Evolutionary conservation across 2,797 vertebrate genomes (phyloP).

Genomic region (Hydrolagus colliei): DNA sequence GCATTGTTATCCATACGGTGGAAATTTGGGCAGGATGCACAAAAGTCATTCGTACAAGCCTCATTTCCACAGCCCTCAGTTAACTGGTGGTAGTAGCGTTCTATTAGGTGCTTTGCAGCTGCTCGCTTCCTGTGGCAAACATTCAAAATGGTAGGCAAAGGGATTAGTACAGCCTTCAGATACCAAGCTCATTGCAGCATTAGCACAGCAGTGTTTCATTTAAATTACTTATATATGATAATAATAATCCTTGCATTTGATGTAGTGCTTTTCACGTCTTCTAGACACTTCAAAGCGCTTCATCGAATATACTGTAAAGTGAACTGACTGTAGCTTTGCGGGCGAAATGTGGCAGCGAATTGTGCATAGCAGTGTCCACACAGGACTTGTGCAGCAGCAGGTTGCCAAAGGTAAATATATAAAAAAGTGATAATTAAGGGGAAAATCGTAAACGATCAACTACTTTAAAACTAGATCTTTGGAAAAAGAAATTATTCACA

Average conservation of each 20-base stretch:
- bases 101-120: slow-evolving; percentile 98
- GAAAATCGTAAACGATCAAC: background rate
- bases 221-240: slow-evolving; percentile 37
- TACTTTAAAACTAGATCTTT: background rate
- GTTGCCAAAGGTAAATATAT: background rate
- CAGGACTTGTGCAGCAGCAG: background rate
- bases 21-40: slow-evolving; percentile 86
- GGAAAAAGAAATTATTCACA: background rate
- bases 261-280: too few species aligned
- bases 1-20: slow-evolving; percentile 92
- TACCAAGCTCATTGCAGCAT: slow-evolving; percentile 50
- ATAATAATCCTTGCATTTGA: too few species aligned
- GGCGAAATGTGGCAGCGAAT: too few species aligned
- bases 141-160: slow-evolving; percentile 65
- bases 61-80: slow-evolving; percentile 99
- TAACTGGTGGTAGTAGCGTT: slow-evolving; percentile 99
- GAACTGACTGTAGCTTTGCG: too few species aligned
- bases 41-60: slow-evolving; percentile 95
- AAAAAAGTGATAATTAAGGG: background rate
- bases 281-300: too few species aligned
- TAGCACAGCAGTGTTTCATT: slow-evolving; percentile 56
- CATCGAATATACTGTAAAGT: too few species aligned
- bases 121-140: slow-evolving; percentile 92
- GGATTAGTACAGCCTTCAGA: slow-evolving; percentile 60
- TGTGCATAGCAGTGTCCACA: slow-evolving; percentile 4